Evolutionary conservation across 2,797 vertebrate species (phyloP).

Genomic region (Artibeus jamaicensis): DNA sequence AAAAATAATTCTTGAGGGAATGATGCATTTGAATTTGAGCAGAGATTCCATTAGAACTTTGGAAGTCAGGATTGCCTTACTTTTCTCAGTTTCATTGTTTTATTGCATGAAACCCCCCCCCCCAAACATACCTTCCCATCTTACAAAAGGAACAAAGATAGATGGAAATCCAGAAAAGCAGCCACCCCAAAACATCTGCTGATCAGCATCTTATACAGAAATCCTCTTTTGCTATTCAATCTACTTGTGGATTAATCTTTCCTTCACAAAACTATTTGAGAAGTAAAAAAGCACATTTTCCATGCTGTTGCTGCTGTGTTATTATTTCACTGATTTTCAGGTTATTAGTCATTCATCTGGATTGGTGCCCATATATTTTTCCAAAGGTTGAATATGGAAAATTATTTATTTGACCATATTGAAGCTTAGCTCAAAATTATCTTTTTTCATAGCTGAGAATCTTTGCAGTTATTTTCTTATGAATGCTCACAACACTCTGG

Average conservation of each 20-base stretch:
- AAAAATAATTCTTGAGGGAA: slow-evolving; percentile 1
- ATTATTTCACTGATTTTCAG: slow-evolving; percentile 68
- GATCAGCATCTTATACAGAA: slow-evolving; percentile 8
- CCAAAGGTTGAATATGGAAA: slow-evolving; percentile 59
- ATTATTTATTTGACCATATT: slow-evolving; percentile 50
- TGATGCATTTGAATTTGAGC: slow-evolving; percentile 43
- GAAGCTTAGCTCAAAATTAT: slow-evolving; percentile 32
- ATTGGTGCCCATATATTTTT: slow-evolving; percentile 62
- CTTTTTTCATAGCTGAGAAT: slow-evolving; percentile 18
- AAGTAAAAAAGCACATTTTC: background rate
- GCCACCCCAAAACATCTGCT: background rate
- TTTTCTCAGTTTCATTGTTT: background rate
- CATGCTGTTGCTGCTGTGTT: slow-evolving; percentile 25
- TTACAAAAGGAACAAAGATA: background rate
- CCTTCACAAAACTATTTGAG: slow-evolving; percentile 50
- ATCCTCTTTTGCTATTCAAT: background rate
- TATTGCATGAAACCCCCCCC: background rate
- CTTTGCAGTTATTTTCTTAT: slow-evolving; percentile 22
- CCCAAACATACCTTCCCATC: background rate
- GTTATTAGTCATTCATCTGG: slow-evolving; percentile 68
- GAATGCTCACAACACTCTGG: background rate
- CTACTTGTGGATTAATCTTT: slow-evolving; percentile 26
- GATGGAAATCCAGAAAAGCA: background rate
- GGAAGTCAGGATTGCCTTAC: background rate
- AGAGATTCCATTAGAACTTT: background rate